phyloP scores from a whole-genome alignment of 2,113 vertebrate genomes.

The Sylvia atricapilla region DNA sequence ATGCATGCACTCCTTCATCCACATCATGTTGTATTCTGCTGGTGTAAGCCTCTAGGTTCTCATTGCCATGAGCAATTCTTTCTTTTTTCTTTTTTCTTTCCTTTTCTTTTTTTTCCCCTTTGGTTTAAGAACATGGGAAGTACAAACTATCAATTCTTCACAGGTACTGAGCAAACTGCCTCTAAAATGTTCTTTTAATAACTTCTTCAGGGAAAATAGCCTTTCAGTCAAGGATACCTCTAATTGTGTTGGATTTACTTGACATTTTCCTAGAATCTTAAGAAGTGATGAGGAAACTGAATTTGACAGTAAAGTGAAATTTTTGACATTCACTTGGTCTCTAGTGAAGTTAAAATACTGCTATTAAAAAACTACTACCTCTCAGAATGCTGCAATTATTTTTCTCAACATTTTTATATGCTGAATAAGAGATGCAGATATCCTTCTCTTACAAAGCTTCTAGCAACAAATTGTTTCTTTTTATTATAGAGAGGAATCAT shows the following conservation, averaged over 20 bases:
- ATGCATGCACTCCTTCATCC: background rate
- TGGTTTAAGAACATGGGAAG: background rate
- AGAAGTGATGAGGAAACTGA: conserved; percentile 44
- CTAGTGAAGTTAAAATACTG: conserved; percentile 22
- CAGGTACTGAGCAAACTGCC: conserved; percentile 42
- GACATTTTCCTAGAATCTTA: conserved; percentile 64
- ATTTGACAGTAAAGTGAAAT: conserved; percentile 60
- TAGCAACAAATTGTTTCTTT: background rate
- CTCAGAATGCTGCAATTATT: conserved; percentile 2
- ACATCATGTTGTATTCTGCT: background rate
- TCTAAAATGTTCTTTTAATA: conserved; percentile 53
- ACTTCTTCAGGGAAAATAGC: conserved; percentile 51
- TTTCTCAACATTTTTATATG: background rate
- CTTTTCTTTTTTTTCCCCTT: background rate
- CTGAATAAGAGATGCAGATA: background rate
- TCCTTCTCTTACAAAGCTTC: background rate
- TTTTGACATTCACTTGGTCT: conserved; percentile 57
- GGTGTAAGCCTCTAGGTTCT: background rate
- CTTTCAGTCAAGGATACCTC: conserved; percentile 49
- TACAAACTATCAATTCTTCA: conserved; percentile 35
- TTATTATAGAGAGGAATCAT: background rate
- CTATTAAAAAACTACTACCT: background rate
- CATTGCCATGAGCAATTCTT: background rate
- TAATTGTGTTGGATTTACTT: conserved; percentile 61
- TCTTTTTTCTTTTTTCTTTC: background rate